phyloP scores from a whole-genome alignment of 2,113 vertebrate genomes.

The Chiloscyllium plagiosum region DNA sequence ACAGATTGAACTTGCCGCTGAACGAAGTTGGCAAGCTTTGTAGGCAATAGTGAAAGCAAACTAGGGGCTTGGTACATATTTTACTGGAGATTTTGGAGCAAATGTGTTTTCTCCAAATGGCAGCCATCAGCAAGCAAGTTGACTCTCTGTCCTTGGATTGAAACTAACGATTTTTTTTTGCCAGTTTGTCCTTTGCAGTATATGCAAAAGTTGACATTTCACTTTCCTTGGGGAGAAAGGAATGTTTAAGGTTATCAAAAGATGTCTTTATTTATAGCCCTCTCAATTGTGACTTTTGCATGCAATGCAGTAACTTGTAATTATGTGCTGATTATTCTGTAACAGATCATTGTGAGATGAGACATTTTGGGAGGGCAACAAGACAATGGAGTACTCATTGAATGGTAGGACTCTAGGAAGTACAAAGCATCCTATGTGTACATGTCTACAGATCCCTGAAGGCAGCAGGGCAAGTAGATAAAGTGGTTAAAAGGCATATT shows the following conservation, averaged over 20 bases:
- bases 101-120: not conserved
- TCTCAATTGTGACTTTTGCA: not conserved
- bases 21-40: not conserved
- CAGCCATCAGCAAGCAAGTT: not conserved
- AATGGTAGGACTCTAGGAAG: no score
- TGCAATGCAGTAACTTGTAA: not conserved
- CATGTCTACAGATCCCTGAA: no score
- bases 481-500: no score
- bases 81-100: not conserved
- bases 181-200: not conserved
- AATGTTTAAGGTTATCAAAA: not conserved
- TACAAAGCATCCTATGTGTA: no score
- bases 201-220: not conserved
- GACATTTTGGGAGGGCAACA: no score
- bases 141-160: not conserved
- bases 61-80: not conserved
- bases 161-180: not conserved
- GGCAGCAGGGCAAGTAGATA: no score
- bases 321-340: not conserved
- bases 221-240: not conserved
- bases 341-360: not conserved
- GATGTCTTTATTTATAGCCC: slow-evolving; percentile 1
- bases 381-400: no score
- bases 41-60: no score
- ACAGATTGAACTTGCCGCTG: not conserved